Percentiles rank a stretch among this genome's conserved stretches.
phyloP scores from a whole-genome alignment of 2,113 vertebrate species.

The Empidonax traillii region DNA sequence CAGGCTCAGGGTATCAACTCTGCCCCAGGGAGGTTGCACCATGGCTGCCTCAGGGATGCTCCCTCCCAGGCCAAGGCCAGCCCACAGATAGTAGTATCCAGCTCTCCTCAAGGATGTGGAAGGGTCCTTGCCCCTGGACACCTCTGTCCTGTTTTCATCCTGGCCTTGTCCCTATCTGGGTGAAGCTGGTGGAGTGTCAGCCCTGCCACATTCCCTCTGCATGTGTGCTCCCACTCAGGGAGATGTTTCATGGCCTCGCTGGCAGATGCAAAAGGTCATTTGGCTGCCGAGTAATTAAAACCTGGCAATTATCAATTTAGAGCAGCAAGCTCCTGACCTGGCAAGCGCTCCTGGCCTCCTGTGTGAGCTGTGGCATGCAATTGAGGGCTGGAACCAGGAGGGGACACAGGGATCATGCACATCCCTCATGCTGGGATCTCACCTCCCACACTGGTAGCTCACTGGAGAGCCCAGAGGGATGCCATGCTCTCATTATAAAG shows the following conservation, averaged over 20 bases:
- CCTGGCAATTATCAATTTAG: neutral
- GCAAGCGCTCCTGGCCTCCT: rapidly evolving
- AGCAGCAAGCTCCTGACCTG: neutral
- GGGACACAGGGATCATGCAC: neutral
- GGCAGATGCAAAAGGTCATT: conserved; percentile 24
- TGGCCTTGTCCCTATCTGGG: rapidly evolving
- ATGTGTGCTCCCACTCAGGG: neutral
- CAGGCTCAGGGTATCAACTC: too few relatives aligned
- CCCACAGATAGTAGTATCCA: too few relatives aligned
- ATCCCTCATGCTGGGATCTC: neutral
- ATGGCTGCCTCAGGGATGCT: neutral
- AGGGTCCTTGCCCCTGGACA: neutral
- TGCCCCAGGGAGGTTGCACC: neutral
- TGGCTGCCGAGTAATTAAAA: conserved; percentile 38
- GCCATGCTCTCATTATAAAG: neutral
- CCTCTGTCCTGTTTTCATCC: neutral
- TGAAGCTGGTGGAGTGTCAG: rapidly evolving
- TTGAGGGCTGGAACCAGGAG: rapidly evolving
- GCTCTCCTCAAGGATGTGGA: rapidly evolving
- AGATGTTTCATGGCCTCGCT: neutral
- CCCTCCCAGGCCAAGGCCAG: neutral
- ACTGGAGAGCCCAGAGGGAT: neutral
- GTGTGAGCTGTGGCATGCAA: rapidly evolving
- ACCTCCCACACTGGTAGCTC: neutral
- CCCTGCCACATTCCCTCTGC: rapidly evolving